Evolutionary conservation across 1,140 invertebrate genomes (phyloP).

Genomic region (Pseudoatta argentina): DNA sequence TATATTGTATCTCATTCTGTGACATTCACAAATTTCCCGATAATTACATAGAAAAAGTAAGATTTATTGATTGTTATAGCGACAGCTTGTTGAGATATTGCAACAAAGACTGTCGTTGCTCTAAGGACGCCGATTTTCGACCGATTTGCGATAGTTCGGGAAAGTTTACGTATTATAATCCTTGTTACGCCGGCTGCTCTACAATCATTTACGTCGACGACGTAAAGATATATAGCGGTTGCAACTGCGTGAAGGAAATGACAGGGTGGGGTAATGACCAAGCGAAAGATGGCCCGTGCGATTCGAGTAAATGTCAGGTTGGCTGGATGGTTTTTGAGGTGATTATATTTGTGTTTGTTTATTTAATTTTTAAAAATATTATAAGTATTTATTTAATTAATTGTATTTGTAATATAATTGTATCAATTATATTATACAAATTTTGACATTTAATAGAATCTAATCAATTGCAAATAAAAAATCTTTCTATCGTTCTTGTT

Average conservation of each 20-base stretch:
- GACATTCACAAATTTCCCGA: background rate
- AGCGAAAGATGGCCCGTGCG: slow-evolving; percentile 87
- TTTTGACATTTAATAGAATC: background rate
- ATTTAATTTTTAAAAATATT: background rate
- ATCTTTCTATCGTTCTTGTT: slow-evolving; percentile 6
- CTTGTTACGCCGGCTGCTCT: slow-evolving; percentile 91
- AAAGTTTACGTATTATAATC: slow-evolving; percentile 88
- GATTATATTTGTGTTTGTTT: background rate
- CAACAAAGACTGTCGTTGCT: slow-evolving; percentile 89
- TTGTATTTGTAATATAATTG: background rate
- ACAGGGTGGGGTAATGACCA: slow-evolving; percentile 75
- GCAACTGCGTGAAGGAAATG: slow-evolving; percentile 85
- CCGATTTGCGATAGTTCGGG: slow-evolving; percentile 89
- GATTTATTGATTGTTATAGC: slow-evolving; percentile 57
- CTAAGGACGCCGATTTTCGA: slow-evolving; percentile 87
- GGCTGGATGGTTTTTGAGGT: slow-evolving; percentile 88
- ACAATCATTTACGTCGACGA: slow-evolving; percentile 79
- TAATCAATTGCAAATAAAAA: background rate
- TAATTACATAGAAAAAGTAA: slow-evolving; percentile 1
- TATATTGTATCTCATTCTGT: background rate
- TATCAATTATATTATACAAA: slow-evolving; percentile 4
- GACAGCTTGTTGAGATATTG: slow-evolving; percentile 85
- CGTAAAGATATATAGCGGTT: slow-evolving; percentile 86
- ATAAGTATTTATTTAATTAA: slow-evolving; percentile 7
- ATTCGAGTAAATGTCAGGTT: slow-evolving; percentile 84